phyloP scores from a whole-genome alignment of 2,113 vertebrate species.

The Microtus montanus region DNA sequence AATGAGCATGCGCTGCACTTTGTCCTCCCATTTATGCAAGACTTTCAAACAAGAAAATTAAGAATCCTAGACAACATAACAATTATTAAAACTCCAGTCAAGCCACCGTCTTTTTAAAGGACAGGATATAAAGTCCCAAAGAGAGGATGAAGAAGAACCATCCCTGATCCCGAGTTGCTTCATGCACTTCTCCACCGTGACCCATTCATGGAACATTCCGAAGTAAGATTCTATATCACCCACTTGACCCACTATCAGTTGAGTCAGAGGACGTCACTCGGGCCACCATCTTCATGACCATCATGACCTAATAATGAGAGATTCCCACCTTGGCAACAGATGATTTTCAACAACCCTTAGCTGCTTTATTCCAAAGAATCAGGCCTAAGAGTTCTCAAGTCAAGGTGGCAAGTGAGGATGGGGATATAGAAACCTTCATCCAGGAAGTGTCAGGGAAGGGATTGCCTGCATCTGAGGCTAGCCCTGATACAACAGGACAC shows the following conservation, averaged over 20 bases:
- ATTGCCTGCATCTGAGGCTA: neutral
- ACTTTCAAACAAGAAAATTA: neutral
- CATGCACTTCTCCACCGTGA: neutral
- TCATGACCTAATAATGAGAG: neutral
- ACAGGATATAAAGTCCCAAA: neutral
- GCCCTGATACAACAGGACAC: neutral
- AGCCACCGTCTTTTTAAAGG: neutral
- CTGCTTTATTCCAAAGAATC: neutral
- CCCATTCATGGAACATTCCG: neutral
- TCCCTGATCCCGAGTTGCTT: neutral
- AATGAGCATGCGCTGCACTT: neutral
- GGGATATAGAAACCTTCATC: neutral
- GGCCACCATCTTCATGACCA: neutral
- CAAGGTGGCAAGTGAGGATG: neutral
- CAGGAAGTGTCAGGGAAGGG: neutral
- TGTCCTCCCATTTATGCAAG: neutral
- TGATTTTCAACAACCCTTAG: neutral
- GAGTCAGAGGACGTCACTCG: neutral
- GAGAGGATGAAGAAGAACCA: neutral
- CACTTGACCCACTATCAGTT: neutral
- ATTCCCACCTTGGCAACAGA: neutral
- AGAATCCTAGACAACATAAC: neutral
- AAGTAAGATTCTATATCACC: neutral
- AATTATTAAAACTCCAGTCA: neutral
- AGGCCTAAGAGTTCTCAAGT: neutral